Conservation (phyloP, 2,888 invertebrate species). For the Amphipoea lucens region DNA sequence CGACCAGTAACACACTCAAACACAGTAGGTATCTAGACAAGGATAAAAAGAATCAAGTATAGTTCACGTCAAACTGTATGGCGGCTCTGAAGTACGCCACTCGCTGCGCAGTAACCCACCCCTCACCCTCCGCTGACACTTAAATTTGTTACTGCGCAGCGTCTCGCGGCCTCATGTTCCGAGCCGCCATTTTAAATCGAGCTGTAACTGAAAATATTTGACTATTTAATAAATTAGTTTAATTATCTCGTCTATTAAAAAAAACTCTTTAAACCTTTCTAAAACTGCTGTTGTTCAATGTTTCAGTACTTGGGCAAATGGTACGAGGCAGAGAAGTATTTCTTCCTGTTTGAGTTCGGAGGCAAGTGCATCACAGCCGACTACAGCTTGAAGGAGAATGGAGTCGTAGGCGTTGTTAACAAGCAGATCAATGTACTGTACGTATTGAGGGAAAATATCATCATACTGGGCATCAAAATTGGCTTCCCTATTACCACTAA, state of each 20-base stretch:
- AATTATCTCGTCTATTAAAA: neutral
- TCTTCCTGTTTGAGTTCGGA: constrained; percentile 93
- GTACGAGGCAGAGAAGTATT: constrained; percentile 94
- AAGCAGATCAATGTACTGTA: constrained; percentile 84
- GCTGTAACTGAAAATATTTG: neutral
- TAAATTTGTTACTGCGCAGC: too few species aligned
- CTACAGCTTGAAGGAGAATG: constrained; percentile 87
- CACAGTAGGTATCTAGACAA: neutral
- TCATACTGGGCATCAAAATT: neutral
- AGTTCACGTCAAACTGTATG: too few species aligned
- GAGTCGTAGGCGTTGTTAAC: constrained; percentile 87
- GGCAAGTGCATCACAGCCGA: constrained; percentile 94
- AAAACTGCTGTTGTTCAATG: constrained; percentile 23
- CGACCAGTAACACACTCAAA: neutral
- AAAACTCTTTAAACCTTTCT: neutral
- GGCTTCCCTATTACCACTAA: neutral
- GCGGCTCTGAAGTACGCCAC: too few species aligned
- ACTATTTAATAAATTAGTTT: neutral
- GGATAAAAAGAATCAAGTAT: neutral
- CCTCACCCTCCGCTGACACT: too few species aligned
- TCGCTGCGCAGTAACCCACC: too few species aligned
- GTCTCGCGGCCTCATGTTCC: too few species aligned
- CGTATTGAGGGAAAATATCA: constrained; percentile 63
- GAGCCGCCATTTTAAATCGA: too few species aligned
- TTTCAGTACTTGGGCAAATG: constrained; percentile 94